Evolutionary conservation across 2,797 vertebrate species (phyloP).

Genomic region (Limosa lapponica): DNA sequence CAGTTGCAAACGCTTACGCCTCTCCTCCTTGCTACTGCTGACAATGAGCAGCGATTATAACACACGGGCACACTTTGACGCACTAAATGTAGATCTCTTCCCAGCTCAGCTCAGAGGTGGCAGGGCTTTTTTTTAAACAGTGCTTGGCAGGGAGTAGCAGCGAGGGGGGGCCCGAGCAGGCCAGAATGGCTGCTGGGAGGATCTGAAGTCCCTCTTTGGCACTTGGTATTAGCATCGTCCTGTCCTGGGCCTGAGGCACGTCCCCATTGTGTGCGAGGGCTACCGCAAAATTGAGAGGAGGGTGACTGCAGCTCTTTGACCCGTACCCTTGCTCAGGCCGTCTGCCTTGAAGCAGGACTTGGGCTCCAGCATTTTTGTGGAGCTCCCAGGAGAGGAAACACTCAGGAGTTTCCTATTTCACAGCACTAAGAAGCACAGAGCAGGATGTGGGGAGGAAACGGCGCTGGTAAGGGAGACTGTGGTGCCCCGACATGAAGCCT

Average conservation of each 20-base stretch:
- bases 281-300: background rate
- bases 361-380: background rate
- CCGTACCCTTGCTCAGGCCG: background rate
- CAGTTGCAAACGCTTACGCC: fast-evolving
- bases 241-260: background rate
- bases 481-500: background rate
- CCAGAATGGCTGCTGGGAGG: background rate
- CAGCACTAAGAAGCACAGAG: background rate
- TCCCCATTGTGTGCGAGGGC: fast-evolving
- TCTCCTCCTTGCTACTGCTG: background rate
- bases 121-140: background rate
- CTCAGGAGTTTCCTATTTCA: background rate
- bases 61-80: fast-evolving
- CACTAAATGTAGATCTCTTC: background rate
- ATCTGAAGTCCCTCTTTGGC: background rate
- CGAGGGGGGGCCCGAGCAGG: background rate
- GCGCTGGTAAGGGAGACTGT: background rate
- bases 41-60: fast-evolving
- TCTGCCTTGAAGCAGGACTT: background rate
- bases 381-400: background rate
- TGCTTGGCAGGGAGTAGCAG: background rate
- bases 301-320: background rate
- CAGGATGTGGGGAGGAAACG: background rate
- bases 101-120: background rate
- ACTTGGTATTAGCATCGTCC: fast-evolving